Evolutionary conservation across 2,888 invertebrate species (phyloP).

Genomic region (Eubasilissa splendida): DNA sequence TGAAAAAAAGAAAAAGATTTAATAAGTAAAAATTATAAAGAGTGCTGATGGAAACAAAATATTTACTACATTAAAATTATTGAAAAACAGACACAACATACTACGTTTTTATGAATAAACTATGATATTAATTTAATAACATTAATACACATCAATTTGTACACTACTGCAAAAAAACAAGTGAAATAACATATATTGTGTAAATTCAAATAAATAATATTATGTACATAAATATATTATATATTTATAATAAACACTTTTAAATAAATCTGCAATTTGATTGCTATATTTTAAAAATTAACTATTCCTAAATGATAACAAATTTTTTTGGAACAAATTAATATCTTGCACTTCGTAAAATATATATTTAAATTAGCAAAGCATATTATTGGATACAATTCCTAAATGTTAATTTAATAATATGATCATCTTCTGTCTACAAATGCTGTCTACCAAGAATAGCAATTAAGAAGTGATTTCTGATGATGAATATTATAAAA

Average conservation of each 20-base stretch:
- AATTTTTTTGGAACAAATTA: background rate
- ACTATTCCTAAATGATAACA: constrained; percentile 18
- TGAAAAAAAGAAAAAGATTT: too few species aligned
- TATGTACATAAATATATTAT: constrained; percentile 20
- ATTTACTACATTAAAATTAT: too few species aligned
- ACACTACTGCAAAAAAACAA: constrained; percentile 33
- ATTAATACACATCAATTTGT: constrained; percentile 10
- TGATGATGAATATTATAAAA: constrained; percentile 1
- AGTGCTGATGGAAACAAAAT: too few species aligned
- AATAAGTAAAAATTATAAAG: too few species aligned
- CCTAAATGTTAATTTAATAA: too few species aligned
- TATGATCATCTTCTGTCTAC: too few species aligned
- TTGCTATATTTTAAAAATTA: constrained; percentile 28
- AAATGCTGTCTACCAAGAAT: too few species aligned
- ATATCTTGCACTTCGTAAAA: background rate
- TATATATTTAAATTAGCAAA: too few species aligned
- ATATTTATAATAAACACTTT: constrained; percentile 18
- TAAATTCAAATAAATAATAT: constrained; percentile 1
- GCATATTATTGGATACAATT: too few species aligned
- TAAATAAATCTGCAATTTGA: constrained; percentile 34
- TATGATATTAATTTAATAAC: constrained; percentile 25
- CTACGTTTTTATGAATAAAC: constrained; percentile 18
- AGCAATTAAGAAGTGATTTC: too few species aligned
- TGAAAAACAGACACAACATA: too few species aligned
- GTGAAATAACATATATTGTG: constrained; percentile 20